Conservation (phyloP, 2,113 vertebrate genomes). For the Electrona antarctica region DNA sequence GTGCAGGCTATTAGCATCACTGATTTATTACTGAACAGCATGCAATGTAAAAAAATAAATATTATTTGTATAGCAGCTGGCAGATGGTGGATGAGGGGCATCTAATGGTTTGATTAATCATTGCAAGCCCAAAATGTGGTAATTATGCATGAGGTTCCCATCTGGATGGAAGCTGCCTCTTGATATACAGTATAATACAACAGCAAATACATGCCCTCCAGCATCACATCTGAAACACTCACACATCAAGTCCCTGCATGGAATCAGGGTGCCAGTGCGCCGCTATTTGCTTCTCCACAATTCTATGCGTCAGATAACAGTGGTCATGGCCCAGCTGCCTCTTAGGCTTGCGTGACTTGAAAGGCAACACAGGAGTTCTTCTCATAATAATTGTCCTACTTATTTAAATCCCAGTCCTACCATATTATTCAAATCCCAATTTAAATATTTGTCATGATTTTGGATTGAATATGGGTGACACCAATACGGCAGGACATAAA, state of each 20-base stretch:
- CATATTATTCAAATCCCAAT: no score
- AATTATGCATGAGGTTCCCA: conserved; percentile 44
- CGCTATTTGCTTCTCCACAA: conserved; percentile 11
- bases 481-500: no score
- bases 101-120: conserved; percentile 51
- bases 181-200: conserved; percentile 40
- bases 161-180: conserved; percentile 55
- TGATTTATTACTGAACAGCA: no score
- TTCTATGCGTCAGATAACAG: conserved; percentile 12
- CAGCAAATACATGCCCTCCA: conserved; percentile 43
- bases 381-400: no score
- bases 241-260: conserved; percentile 3
- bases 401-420: no score
- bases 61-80: no score
- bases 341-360: neutral
- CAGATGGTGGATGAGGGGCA: conserved; percentile 36
- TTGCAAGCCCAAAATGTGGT: conserved; percentile 51
- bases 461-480: no score
- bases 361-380: conserved; percentile 15
- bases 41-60: no score
- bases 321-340: conserved; percentile 17
- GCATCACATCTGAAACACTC: conserved; percentile 35
- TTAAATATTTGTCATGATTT: no score
- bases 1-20: no score
- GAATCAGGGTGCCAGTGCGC: neutral